Evolutionary conservation across 1,140 invertebrate genomes (phyloP).

Genomic region (Tetramorium simillimum): DNA sequence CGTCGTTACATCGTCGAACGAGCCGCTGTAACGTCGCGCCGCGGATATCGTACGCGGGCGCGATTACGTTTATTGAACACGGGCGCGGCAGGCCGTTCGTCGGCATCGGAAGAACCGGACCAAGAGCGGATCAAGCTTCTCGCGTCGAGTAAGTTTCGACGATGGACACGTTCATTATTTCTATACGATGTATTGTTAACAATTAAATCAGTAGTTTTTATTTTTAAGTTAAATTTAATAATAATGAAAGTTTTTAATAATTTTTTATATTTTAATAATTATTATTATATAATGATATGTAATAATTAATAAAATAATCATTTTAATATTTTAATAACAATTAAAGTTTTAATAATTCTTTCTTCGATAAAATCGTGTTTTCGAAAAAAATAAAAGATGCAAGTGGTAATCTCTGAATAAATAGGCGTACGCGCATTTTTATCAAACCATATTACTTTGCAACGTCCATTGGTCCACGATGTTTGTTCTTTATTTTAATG

Average conservation of each 20-base stretch:
- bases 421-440: neutral
- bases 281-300: no score
- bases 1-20: conserved; percentile 52
- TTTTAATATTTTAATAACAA: no score
- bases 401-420: neutral
- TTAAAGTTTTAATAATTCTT: no score
- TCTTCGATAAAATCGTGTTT: neutral
- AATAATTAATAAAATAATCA: no score
- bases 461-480: neutral
- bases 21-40: conserved; percentile 41
- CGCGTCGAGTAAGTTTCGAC: neutral
- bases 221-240: no score
- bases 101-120: neutral
- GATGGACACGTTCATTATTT: neutral
- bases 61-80: conserved; percentile 51
- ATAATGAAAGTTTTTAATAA: no score
- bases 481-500: conserved; percentile 31
- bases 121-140: neutral
- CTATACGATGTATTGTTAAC: neutral
- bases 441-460: neutral
- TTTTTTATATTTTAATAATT: no score
- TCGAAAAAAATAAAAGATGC: no score
- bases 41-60: conserved; percentile 23
- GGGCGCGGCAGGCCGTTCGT: neutral
- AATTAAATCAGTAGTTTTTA: neutral